Evolutionary conservation across 1,140 invertebrate genomes (phyloP).

Genomic region (Drosophila pachea): DNA sequence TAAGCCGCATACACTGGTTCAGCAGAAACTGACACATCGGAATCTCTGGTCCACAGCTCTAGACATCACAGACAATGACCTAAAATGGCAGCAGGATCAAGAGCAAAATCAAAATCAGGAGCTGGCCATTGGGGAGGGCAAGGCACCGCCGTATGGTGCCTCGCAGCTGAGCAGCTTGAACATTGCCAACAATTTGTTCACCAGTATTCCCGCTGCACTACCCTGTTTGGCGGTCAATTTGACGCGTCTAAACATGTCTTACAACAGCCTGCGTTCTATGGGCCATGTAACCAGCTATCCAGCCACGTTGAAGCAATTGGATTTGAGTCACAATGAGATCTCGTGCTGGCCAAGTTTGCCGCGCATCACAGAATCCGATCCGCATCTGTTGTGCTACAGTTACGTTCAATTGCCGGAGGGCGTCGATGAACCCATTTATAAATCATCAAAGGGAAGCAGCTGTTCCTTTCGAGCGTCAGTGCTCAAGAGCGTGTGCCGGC

Average conservation of each 20-base stretch:
- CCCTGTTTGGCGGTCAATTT: slow-evolving; percentile 93
- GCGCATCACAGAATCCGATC: slow-evolving; percentile 83
- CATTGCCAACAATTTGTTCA: slow-evolving; percentile 94
- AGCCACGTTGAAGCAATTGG: slow-evolving; percentile 91
- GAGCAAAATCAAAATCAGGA: slow-evolving; percentile 57
- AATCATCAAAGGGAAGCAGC: slow-evolving; percentile 48
- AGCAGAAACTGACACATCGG: slow-evolving; percentile 82
- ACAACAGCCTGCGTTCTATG: slow-evolving; percentile 91
- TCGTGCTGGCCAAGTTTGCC: slow-evolving; percentile 91
- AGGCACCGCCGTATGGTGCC: slow-evolving; percentile 73
- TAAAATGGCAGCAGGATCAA: slow-evolving; percentile 77
- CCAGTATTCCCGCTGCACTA: slow-evolving; percentile 90
- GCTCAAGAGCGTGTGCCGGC: slow-evolving; percentile 89
- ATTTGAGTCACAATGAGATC: slow-evolving; percentile 96
- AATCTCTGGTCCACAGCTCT: slow-evolving; percentile 86
- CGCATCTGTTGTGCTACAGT: slow-evolving; percentile 83
- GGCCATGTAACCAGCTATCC: slow-evolving; percentile 95
- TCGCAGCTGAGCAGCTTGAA: slow-evolving; percentile 87
- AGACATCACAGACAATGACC: slow-evolving; percentile 85
- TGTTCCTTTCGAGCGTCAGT: slow-evolving; percentile 85
- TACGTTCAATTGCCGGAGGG: slow-evolving; percentile 72
- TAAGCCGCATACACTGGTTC: slow-evolving; percentile 53
- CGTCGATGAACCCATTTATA: slow-evolving; percentile 79
- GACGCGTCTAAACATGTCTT: slow-evolving; percentile 92
- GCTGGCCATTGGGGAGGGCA: slow-evolving; percentile 39